Evolutionary conservation across 2,113 vertebrate genomes (phyloP), one percentile per base, ranked within the genome.

Genomic region (Rhadina sibilatrix): DNA sequence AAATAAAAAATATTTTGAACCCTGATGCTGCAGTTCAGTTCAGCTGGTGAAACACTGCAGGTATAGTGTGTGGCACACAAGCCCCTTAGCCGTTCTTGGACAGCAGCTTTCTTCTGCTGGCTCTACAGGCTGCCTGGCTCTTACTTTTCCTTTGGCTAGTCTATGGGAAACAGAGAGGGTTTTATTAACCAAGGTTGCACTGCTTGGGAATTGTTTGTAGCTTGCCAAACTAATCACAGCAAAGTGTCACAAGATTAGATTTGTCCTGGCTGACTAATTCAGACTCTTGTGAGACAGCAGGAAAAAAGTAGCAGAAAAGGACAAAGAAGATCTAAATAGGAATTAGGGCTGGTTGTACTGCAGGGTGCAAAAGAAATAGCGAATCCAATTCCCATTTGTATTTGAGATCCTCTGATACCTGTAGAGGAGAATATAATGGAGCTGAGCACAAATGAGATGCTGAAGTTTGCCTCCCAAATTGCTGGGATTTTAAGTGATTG

Each of bases 201-300:
- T 56, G 23, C 90, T 90, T 3, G 12, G 85, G 79, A 81, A 63
- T 54, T 38, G 75, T 52, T 76, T 64, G 42, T 52, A 70, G 71
- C 79, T 78, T 92, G 93, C 76, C 90, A 95, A 94, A 59, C 90
- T 81, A 96, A 94, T 90, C 92, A 81, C 49, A 68, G 92, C 83
- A 38, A 87, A 87, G 52, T 77, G 75, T 92, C 4, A 4, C 85
- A 92, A 92, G 82, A 89, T 94, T 85, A 91, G 65, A 81, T 94
- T 90, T 88, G 75, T 93, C 87, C 90, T 90, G 76, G 71, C 85
- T 86, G 92, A 65, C 46, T 91, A 78, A 90, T 59, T 37, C 54
- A 86, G 71, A 22, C 47, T 93, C 60, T 71, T 46, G 37, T 47
- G 40, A 92, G 79, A 93, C 79, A 83, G 71, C 72, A 92, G 79